Evolutionary conservation across 2,888 invertebrate genomes (phyloP), one percentile per base, ranked within the genome.

Genomic region (Xestia rhomboidea): DNA sequence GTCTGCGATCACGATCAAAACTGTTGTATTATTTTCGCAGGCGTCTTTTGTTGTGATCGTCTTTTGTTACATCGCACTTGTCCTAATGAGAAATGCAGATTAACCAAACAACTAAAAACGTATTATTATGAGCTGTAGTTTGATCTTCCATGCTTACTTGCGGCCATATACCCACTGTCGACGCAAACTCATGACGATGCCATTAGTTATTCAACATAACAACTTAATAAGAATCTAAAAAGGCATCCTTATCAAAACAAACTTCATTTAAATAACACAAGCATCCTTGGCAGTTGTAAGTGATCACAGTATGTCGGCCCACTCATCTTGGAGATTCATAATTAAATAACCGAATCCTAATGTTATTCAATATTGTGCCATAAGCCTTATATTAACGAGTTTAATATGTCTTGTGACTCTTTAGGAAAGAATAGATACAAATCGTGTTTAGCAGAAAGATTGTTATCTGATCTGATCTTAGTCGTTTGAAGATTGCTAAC

Each of bases 1-100:
- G 30, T 67, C 83, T 84, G 78, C 68, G 34, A 73, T 60, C 21
- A n/a, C 64, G 38, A 86, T 86, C 69, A 83, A 38, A 67, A 63
- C 41, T 15, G 24, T 46, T 66, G 41, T 67, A 86, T 82, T 66
- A 67, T 54, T 54, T 78, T 64, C 66, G 74, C 83, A 86, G 86
- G 49, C 34, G 10, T 63, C 24, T 63, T 66, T 60, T 51, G 46
- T 18, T 79, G 18, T n/a, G 41, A 49, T 71, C 11, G 27, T 27
- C 13, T 81, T 63, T 38, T 67, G 73, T 60, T 62, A n/a, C 21
- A 41, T 41, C 30, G 27, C n/a, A 60, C 15, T 67, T 81, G 34
- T 21, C 30, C 34, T 62, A 62, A 84, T 84, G 80, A 38, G 79
- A 62, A 46, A 10, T 57, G 2, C 80, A 81, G 79, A 70, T 4